Evolutionary conservation across 1,140 invertebrate genomes (phyloP), one percentile per base, ranked within the genome.

Genomic region (Trichonephila inaurata): DNA sequence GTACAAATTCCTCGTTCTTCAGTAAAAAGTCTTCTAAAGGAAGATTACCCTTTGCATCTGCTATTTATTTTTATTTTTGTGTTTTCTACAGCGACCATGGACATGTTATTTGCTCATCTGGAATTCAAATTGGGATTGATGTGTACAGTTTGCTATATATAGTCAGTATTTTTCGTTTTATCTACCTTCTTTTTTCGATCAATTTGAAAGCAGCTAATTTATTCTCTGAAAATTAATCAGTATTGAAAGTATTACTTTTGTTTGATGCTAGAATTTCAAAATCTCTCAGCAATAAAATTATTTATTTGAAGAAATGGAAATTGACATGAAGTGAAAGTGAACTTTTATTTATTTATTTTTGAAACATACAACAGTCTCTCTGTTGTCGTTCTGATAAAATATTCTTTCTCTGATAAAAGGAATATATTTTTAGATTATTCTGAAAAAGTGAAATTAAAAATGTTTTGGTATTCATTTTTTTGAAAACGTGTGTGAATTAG

Each of bases 121-220:
- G 72, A 77, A 77, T 77, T 77, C 72, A 77, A 77, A 77, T 77
- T 77, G 28, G 4, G 18, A 77, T 40, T 77, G 72, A 77, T 77
- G 72, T 16, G 12, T 1, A 18, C 28, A 19, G 18, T 40, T 33
- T 77, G 33, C 72, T 33, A 40, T 33, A 19, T 18, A 40, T 33
- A 18, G 28, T 33, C 28, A 33, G 12, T 40, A 33, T 40, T 77
- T 19, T 24, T 24, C 0, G 18, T 40, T 69, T 69, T 69, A 69
- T 69, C n/a, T 24, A 24, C 6, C 7, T 7, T 24, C 10, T 69
- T 19, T 77, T 40, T 40, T 64, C 21, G 5, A 21, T 21, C 33
- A 19, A 21, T 64, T 21, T 18, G 21, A 64, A 64, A 19, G 62
- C 62, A 64, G 5, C 21, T 64, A 64, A 40, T 77, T 77, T 24